phyloP scores from a whole-genome alignment of 2,797 vertebrate genomes.

The Acanthurus leucopareius region DNA sequence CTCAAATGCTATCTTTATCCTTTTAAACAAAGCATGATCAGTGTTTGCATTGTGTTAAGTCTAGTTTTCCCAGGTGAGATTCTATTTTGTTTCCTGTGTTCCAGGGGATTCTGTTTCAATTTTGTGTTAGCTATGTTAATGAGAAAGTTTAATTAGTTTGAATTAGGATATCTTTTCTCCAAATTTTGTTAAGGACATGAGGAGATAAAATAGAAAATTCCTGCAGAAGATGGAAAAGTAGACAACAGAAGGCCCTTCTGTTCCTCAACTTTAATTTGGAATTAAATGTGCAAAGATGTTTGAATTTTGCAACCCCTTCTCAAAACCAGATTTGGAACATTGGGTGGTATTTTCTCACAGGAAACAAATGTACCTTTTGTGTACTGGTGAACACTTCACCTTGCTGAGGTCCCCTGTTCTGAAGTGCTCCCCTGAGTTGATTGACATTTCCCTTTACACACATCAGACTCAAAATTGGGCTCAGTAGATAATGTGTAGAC shows the following conservation, averaged over 20 bases:
- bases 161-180: slow-evolving; percentile 37
- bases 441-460: slow-evolving; percentile 47
- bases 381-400: slow-evolving; percentile 82
- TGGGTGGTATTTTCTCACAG: slow-evolving; percentile 81
- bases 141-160: slow-evolving; percentile 36
- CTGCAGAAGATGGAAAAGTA: slow-evolving; percentile 5
- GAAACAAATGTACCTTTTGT: slow-evolving; percentile 88
- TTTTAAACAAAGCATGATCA: slow-evolving; percentile 94
- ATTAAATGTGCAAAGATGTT: slow-evolving; percentile 32
- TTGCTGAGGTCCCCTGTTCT: slow-evolving; percentile 82
- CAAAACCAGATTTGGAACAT: slow-evolving; percentile 62
- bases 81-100: slow-evolving; percentile 98
- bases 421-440: slow-evolving; percentile 86
- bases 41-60: slow-evolving; percentile 93
- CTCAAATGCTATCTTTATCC: slow-evolving; percentile 86
- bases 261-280: slow-evolving; percentile 49
- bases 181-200: slow-evolving; percentile 46
- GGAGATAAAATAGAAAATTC: slow-evolving; percentile 15
- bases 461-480: slow-evolving; percentile 38
- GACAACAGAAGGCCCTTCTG: slow-evolving; percentile 35
- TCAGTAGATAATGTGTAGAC: not conserved
- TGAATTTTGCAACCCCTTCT: slow-evolving; percentile 36
- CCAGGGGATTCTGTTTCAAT: slow-evolving; percentile 76
- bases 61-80: slow-evolving; percentile 92
- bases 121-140: slow-evolving; percentile 48